These are phyloP conservation scores for Lordiphosa fenestrarum DNA, from an alignment of 2,888 invertebrate species.

Conservation along the genomic window DNA sequence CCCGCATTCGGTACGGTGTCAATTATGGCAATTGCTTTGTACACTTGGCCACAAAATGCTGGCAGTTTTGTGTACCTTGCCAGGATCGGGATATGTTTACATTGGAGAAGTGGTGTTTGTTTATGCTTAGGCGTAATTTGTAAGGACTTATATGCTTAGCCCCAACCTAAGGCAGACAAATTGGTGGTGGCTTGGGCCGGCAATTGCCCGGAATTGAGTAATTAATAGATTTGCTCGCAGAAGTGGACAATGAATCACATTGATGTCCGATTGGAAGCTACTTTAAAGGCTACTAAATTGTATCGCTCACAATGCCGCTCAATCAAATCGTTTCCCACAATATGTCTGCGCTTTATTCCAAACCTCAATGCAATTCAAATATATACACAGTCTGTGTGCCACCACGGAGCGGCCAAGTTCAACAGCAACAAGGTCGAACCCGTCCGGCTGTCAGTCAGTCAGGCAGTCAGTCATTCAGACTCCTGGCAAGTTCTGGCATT, in stretches of 20 bases:
- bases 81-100: constrained; percentile 45
- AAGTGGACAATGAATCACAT: no score
- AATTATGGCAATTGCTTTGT: constrained; percentile 66
- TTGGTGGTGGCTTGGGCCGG: constrained; percentile 33
- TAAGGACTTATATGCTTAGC: constrained; percentile 41
- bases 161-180: constrained; percentile 45
- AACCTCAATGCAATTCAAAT: constrained; percentile 47
- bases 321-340: constrained; percentile 35
- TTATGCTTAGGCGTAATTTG: constrained; percentile 42
- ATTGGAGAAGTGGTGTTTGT: constrained; percentile 29
- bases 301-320: constrained; percentile 17
- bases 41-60: constrained; percentile 62
- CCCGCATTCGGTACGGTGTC: constrained; percentile 42
- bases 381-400: neutral
- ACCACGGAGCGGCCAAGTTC: constrained; percentile 23
- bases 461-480: constrained; percentile 33
- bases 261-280: neutral
- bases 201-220: no score
- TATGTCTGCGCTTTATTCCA: constrained; percentile 28
- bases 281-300: constrained; percentile 4
- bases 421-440: constrained; percentile 51
- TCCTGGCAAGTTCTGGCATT: constrained; percentile 24
- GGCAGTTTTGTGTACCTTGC: constrained; percentile 49
- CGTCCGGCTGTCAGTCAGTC: constrained; percentile 23
- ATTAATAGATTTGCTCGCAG: no score